These are phyloP conservation scores for Odontamblyopus lacepedii DNA, from an alignment of 2,797 vertebrate species.

Conservation along the genomic window DNA sequence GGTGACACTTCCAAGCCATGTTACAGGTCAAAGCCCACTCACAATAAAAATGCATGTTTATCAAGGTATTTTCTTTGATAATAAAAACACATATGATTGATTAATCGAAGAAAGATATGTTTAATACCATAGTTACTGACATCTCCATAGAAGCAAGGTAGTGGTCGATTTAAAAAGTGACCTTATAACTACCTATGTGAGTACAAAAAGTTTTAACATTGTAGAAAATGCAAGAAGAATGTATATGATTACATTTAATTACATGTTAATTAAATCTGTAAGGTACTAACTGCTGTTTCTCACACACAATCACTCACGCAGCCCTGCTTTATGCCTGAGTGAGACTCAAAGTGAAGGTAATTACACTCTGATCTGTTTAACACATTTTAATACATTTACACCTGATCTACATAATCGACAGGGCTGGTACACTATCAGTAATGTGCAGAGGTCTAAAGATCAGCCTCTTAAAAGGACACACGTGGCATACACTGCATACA, in stretches of 20 bases:
- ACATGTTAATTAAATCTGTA: background rate
- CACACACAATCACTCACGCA: background rate
- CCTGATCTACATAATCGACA: constrained; percentile 2
- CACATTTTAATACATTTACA: background rate
- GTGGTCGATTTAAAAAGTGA: too few species aligned
- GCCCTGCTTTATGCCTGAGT: background rate
- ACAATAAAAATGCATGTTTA: too few species aligned
- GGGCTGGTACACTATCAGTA: background rate
- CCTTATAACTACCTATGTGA: too few species aligned
- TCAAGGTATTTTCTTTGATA: too few species aligned
- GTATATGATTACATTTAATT: background rate
- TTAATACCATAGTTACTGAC: too few species aligned
- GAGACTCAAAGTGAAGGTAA: background rate
- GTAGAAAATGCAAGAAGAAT: too few species aligned
- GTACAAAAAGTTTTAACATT: too few species aligned
- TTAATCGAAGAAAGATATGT: too few species aligned
- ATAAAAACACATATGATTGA: too few species aligned
- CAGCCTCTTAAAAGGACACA: constrained; percentile 26
- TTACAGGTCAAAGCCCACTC: too few species aligned
- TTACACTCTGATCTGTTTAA: constrained; percentile 6
- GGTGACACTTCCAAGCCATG: too few species aligned
- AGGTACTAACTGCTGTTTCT: background rate
- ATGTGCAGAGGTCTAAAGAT: background rate
- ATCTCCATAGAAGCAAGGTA: too few species aligned
- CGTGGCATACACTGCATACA: constrained; percentile 2